Evolutionary conservation across 2,888 invertebrate genomes (phyloP).

Genomic region (Macrosoma leucophasiata): DNA sequence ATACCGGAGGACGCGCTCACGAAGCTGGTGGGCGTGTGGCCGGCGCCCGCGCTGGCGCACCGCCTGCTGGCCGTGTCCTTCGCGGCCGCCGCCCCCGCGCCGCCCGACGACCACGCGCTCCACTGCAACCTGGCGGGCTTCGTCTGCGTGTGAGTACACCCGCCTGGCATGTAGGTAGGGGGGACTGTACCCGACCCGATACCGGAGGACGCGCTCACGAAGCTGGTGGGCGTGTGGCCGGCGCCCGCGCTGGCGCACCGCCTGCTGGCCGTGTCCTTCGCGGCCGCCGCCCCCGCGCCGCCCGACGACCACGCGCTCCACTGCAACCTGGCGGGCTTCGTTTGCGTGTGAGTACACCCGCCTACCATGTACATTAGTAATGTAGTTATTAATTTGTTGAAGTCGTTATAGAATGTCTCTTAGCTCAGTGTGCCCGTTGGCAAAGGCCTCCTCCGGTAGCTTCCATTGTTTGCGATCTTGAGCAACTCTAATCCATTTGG

Average conservation of each 20-base stretch:
- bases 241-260: slow-evolving; percentile 89
- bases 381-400: too few relatives aligned
- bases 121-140: slow-evolving; percentile 92
- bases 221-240: slow-evolving; percentile 87
- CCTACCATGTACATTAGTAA: too few relatives aligned
- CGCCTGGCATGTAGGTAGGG: too few relatives aligned
- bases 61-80: slow-evolving; percentile 93
- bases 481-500: too few relatives aligned
- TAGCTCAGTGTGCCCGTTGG: too few relatives aligned
- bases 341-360: slow-evolving; percentile 89
- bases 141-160: slow-evolving; percentile 88
- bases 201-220: slow-evolving; percentile 92
- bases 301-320: slow-evolving; percentile 90
- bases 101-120: slow-evolving; percentile 88
- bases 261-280: slow-evolving; percentile 91
- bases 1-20: slow-evolving; percentile 93
- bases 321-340: slow-evolving; percentile 91
- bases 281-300: too few relatives aligned
- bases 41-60: slow-evolving; percentile 86
- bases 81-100: too few relatives aligned
- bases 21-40: slow-evolving; percentile 88
- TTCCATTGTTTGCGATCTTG: too few relatives aligned
- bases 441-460: too few relatives aligned
- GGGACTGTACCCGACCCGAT: too few relatives aligned
- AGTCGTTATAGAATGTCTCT: too few relatives aligned